phyloP scores from a whole-genome alignment of 2,797 vertebrate genomes.

The Strix occidentalis region DNA sequence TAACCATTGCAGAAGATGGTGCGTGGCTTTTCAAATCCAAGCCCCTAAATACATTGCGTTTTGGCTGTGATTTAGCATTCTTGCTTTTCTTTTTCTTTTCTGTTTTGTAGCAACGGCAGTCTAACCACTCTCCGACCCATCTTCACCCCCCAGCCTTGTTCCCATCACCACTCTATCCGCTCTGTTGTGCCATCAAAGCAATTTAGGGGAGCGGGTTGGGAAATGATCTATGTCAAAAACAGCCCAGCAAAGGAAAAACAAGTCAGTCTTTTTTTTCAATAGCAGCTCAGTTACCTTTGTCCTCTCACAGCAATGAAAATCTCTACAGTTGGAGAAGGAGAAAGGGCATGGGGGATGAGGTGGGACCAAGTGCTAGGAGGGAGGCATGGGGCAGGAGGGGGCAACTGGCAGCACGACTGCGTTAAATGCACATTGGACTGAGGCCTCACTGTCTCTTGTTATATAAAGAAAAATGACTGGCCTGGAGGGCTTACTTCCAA shows the following conservation, averaged over 20 bases:
- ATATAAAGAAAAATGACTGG: neutral
- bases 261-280: neutral
- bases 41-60: neutral
- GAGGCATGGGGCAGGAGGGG: neutral
- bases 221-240: neutral
- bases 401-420: neutral
- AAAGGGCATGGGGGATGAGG: neutral
- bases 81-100: neutral
- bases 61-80: neutral
- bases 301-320: slow-evolving; percentile 2
- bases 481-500: neutral
- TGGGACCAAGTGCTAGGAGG: neutral
- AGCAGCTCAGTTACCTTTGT: slow-evolving; percentile 23
- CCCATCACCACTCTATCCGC: neutral
- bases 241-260: neutral
- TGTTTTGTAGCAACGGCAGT: neutral
- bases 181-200: neutral
- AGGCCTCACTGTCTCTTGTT: neutral
- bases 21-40: slow-evolving; percentile 41
- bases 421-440: neutral
- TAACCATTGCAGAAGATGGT: neutral
- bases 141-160: neutral
- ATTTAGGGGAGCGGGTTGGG: neutral
- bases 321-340: neutral
- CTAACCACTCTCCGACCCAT: neutral